Base-by-base conservation (phyloP, 2,888 invertebrate species). In the Hydropsyche betteni region DNA sequence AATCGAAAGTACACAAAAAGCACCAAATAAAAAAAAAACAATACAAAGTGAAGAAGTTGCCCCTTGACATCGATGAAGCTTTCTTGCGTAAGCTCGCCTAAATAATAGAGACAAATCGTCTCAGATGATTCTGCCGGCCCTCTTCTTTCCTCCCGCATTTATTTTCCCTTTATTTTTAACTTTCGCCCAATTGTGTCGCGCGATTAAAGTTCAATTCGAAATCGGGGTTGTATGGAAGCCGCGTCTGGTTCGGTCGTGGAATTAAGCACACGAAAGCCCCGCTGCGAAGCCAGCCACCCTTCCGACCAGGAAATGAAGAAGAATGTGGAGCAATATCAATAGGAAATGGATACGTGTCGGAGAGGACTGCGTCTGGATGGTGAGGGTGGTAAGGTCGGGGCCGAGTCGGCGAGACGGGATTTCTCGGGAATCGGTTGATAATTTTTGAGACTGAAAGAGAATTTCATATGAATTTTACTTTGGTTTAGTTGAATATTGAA, bases 291-390 rank as follows among this genome's bases (percentile, higher is more conserved):
- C 44, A 44, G 44, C 44, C 64, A 71, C 76, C 74, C 74, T 75
- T 75, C 78, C 71, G 33, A 12, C 69, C 69, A 75, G 78, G 78
- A 78, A 78, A 78, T 78, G 78, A 78, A 78, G 78, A 78, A 75
- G 78, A 78, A 78, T 78, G 78, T 76, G 71, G 78, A 64, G 76
- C 78, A 78, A 78, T 78, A 78, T 78, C 78, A 76, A 78, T 78
- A 76, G 78, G 76, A 78, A 78, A 78, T 76, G 75, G 76, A 78
- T 78, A 78, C 78, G 78, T 78, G 78, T 74, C 74, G 76, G 44
- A 24, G 74, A 69, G 55, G n/a, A 69, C 76, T 61, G 7, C 74
- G 64, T 14, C 36, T 36, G 74, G 36, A 61, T 52, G n/a, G 70
- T 55, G 33, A 68, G 69, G 72, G 72, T 33, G 58, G 61, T 4